Evolutionary conservation across 2,113 vertebrate species (phyloP).

Genomic region (Blennius ocellaris): DNA sequence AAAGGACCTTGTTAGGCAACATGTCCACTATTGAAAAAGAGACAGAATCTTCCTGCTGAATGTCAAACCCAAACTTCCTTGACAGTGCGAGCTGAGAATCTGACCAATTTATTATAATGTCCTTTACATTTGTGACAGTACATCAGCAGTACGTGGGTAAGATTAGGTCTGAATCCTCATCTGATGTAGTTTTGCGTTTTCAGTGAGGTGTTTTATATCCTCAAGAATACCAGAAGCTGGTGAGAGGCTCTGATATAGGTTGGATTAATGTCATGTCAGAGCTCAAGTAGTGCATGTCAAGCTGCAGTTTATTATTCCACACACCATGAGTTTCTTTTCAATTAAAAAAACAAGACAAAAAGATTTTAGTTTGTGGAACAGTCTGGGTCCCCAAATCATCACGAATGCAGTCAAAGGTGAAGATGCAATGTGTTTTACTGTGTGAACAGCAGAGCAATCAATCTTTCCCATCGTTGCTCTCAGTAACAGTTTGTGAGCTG

Average conservation of each 20-base stretch:
- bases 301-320: neutral
- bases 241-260: neutral
- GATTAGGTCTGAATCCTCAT: neutral
- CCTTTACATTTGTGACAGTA: neutral
- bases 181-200: neutral
- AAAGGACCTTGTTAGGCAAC: conserved; percentile 41
- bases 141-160: neutral
- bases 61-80: conserved; percentile 13
- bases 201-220: neutral
- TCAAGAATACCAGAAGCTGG: neutral
- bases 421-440: neutral
- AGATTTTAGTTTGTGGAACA: too few species aligned
- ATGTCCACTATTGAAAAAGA: conserved; percentile 24
- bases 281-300: neutral
- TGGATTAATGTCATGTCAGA: neutral
- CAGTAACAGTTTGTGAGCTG: neutral
- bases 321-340: neutral
- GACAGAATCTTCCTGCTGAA: conserved; percentile 6
- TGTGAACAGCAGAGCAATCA: neutral
- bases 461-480: neutral
- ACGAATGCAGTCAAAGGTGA: neutral
- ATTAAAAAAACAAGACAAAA: neutral
- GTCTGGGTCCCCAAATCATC: neutral
- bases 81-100: neutral
- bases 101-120: neutral